A percentile compares a stretch with the other conserved stretches of the same genome.
These are phyloP conservation scores for Bhutanitis thaidina DNA, from an alignment of 2,888 invertebrate genomes.

Conservation along the genomic window DNA sequence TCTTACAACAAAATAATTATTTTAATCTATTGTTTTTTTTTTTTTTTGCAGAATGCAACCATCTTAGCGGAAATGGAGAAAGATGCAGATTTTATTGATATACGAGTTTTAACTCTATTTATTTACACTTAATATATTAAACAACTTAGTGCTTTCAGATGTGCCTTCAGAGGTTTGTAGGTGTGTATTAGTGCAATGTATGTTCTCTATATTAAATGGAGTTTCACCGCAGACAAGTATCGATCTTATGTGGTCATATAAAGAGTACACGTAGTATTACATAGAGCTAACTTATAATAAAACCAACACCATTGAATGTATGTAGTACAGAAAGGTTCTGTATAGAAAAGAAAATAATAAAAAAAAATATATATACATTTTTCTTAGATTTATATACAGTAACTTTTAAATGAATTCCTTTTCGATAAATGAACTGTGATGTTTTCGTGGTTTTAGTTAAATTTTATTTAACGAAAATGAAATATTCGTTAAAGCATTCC, in stretches of 20 bases:
- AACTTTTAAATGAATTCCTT: slow-evolving; percentile 18
- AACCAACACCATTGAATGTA: slow-evolving; percentile 2
- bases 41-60: slow-evolving; percentile 19
- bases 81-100: not conserved
- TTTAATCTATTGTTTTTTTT: no score
- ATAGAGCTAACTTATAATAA: slow-evolving; percentile 33
- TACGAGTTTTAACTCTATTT: slow-evolving; percentile 12
- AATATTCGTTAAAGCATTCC: slow-evolving; percentile 25
- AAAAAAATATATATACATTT: slow-evolving; percentile 10
- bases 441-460: slow-evolving; percentile 11
- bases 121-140: slow-evolving; percentile 17
- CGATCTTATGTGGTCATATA: slow-evolving; percentile 24
- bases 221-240: slow-evolving; percentile 28
- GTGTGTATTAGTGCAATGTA: slow-evolving; percentile 47
- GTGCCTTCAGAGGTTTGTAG: slow-evolving; percentile 66
- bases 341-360: not conserved
- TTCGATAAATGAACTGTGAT: slow-evolving; percentile 28
- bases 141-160: slow-evolving; percentile 51
- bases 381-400: slow-evolving; percentile 15
- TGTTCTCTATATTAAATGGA: slow-evolving; percentile 30
- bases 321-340: not conserved
- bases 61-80: slow-evolving; percentile 4
- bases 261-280: slow-evolving; percentile 42
- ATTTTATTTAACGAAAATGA: slow-evolving; percentile 4
- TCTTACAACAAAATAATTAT: no score